These are phyloP conservation scores for Acropora yongei DNA, from an alignment of 64 coral and sea anemone species.

Conservation along the genomic window DNA sequence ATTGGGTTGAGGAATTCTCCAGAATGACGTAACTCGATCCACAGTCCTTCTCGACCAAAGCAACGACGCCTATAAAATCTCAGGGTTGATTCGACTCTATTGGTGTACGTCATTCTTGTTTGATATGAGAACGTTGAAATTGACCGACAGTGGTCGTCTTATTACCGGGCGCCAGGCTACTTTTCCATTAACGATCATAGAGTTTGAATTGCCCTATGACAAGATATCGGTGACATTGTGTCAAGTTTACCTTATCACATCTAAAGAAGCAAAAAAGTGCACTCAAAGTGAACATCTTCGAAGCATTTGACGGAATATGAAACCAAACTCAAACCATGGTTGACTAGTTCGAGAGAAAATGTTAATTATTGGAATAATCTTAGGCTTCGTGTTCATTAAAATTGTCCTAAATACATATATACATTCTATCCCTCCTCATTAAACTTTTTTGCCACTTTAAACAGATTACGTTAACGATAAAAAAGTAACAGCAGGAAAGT, in stretches of 20 bases:
- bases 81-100: background rate
- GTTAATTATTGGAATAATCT: conserved; percentile 14
- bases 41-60: background rate
- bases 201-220: conserved; percentile 73
- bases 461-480: no score
- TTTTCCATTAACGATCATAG: conserved; percentile 64
- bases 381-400: background rate
- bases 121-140: no score
- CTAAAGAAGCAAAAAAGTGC: background rate
- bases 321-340: conserved; percentile 28
- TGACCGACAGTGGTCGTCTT: conserved; percentile 65
- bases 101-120: no score
- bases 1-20: background rate
- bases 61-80: background rate
- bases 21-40: background rate
- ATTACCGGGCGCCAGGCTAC: conserved; percentile 77
- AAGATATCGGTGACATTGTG: conserved; percentile 60
- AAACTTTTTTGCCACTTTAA: no score
- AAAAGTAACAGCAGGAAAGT: no score
- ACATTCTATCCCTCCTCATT: no score
- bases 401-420: no score
- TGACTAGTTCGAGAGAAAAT: background rate
- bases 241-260: conserved; percentile 62
- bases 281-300: conserved; percentile 1
- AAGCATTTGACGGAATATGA: conserved; percentile 11